These are phyloP conservation scores for Falco punctatus DNA, from an alignment of 2,113 vertebrate genomes.

Conservation along the genomic window DNA sequence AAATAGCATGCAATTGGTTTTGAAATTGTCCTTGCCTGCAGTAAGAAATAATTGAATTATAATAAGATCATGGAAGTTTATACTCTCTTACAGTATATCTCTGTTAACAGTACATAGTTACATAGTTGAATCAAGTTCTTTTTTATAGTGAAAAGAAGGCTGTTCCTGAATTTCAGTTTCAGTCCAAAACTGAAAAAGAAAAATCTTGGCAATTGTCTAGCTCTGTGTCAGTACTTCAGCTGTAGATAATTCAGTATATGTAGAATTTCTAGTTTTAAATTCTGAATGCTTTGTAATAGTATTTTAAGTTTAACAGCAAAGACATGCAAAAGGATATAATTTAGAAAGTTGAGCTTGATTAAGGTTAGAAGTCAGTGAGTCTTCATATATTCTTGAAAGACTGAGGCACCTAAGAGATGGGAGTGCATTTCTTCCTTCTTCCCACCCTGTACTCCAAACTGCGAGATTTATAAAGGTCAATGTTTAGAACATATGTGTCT, in stretches of 20 bases:
- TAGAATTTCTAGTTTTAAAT: background rate
- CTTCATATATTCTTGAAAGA: background rate
- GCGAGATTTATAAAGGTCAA: background rate
- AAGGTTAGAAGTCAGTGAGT: background rate
- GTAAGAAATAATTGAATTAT: background rate
- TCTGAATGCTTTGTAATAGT: background rate
- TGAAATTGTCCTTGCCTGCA: background rate
- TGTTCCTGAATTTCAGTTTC: background rate
- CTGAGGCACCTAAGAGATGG: background rate
- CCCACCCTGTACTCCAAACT: background rate
- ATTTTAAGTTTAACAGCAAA: background rate
- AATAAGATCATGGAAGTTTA: background rate
- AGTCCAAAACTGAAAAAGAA: background rate
- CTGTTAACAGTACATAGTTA: background rate
- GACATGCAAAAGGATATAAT: background rate
- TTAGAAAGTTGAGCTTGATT: background rate
- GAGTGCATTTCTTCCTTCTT: background rate
- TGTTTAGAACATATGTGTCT: background rate
- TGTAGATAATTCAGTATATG: background rate
- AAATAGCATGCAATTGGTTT: background rate
- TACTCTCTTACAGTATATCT: background rate
- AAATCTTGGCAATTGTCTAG: background rate
- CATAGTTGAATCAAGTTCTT: background rate
- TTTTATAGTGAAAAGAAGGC: background rate
- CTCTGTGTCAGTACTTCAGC: background rate